Percentiles rank a stretch among this genome's conserved stretches.
Evolutionary conservation across 2,113 vertebrate species (phyloP).

Genomic region (Plecturocebus donacophilus): DNA sequence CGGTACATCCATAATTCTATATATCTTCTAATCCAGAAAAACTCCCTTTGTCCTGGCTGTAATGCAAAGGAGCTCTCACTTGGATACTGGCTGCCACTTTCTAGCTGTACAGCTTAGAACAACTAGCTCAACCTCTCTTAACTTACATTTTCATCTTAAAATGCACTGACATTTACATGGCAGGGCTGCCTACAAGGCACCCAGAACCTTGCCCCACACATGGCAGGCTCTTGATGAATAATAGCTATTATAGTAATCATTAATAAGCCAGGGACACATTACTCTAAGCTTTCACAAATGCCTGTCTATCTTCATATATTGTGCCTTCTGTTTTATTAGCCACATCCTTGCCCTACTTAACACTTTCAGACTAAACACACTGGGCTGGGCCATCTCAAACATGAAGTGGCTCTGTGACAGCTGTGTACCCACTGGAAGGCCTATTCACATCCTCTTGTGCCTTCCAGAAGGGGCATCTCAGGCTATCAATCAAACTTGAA

Average conservation of each 20-base stretch:
- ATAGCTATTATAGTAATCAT: no score
- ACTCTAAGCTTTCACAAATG: background rate
- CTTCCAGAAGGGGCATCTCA: background rate
- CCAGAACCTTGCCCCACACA: accelerated
- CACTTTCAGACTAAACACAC: background rate
- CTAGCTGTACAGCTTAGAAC: background rate
- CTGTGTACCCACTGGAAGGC: background rate
- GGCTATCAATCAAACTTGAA: background rate
- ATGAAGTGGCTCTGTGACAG: background rate
- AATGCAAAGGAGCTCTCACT: background rate
- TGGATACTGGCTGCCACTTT: background rate
- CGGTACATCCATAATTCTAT: no score
- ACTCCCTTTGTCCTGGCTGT: background rate
- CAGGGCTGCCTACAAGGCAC: background rate
- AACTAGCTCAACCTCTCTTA: background rate
- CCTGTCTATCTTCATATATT: background rate
- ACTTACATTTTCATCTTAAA: background rate
- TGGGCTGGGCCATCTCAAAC: background rate
- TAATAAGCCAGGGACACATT: background rate
- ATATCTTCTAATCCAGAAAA: background rate
- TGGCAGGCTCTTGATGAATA: background rate
- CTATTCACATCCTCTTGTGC: background rate
- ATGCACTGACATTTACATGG: background rate
- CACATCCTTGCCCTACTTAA: background rate
- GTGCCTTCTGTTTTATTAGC: background rate